Evolutionary conservation across 2,113 vertebrate genomes (phyloP), one percentile per base, ranked within the genome.

Genomic region (Terrapene triunguis): DNA sequence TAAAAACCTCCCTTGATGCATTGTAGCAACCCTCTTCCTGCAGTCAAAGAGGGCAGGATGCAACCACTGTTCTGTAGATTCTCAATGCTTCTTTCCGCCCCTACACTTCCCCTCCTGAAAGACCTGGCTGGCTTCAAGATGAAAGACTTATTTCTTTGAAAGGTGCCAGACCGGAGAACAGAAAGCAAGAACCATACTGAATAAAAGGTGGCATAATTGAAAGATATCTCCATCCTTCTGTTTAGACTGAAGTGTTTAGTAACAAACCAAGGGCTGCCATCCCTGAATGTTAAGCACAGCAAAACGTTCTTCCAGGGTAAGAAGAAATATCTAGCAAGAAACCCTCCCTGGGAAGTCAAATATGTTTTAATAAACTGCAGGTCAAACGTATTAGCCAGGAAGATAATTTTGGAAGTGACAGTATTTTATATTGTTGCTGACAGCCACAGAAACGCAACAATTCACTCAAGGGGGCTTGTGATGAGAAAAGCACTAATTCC

Each of bases 401-500:
- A 21, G 80, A 90, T 5, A 80, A 4, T 80, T 59, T 11, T 12
- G 91, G 24, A 96, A 95, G 47, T 65, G 24, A 94, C 85, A 93
- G 83, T 82, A 79, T 42, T 91, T 95, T 47, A 93, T 10, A 89
- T 7, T 83, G 50, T 22, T 95, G 93, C 69, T 89, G 55, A 91
- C 14, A 93, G 83, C 50, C 89, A 69, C 32, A 91, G 54, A 17
- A 65, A 96, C 83, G 57, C 57, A 92, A 19, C 48, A 53, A 74
- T 42, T 96, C 44, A 59, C 47, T 35, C 80, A 44, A 82, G 54
- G 82, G 82, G 91, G 54, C 42, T 80, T 32, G 0, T 1, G 42
- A 29, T 86, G 32, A 62, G 83, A 96, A 92, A 94, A 91, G 44
- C 35, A 85, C 35, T 44, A 48, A 50, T 82, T 78, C 91, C 50